Conservation (phyloP, 53 echinoderm and acorn worm species). For the Holothuria scabra region DNA sequence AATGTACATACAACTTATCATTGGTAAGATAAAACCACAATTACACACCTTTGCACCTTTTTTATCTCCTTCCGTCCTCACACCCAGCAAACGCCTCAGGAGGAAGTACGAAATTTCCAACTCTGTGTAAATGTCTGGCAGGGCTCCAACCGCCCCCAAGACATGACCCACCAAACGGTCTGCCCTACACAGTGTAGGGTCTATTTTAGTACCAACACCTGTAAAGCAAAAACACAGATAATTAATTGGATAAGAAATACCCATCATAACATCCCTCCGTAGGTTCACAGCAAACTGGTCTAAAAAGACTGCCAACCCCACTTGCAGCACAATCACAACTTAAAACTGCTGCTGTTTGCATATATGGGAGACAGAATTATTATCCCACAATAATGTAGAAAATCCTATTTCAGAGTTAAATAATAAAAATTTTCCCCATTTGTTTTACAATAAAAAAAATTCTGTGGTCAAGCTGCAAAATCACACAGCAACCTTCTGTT, state of each 20-base stretch:
- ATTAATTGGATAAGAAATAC: no score
- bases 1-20: no score
- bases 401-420: no score
- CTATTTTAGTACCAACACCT: slow-evolving; percentile 99
- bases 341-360: no score
- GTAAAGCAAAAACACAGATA: background rate
- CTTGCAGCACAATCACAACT: no score
- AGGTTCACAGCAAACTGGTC: background rate
- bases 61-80: slow-evolving; percentile 97
- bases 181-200: slow-evolving; percentile 96
- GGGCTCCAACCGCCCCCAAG: slow-evolving; percentile 91
- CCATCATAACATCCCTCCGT: background rate
- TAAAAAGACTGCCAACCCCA: background rate
- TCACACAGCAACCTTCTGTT: no score
- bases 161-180: slow-evolving; percentile 98
- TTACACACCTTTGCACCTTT: slow-evolving; percentile 93
- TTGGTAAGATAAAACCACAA: background rate
- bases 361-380: no score
- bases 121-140: slow-evolving; percentile 99
- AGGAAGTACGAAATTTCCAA: slow-evolving; percentile 99
- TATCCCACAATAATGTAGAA: no score
- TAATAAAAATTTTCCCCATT: no score
- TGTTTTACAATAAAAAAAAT: no score
- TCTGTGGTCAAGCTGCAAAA: no score
- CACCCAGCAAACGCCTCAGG: slow-evolving; percentile 88